These are phyloP conservation scores for Bovichtus diacanthus DNA, from an alignment of 2,797 vertebrate genomes.

Conservation along the genomic window DNA sequence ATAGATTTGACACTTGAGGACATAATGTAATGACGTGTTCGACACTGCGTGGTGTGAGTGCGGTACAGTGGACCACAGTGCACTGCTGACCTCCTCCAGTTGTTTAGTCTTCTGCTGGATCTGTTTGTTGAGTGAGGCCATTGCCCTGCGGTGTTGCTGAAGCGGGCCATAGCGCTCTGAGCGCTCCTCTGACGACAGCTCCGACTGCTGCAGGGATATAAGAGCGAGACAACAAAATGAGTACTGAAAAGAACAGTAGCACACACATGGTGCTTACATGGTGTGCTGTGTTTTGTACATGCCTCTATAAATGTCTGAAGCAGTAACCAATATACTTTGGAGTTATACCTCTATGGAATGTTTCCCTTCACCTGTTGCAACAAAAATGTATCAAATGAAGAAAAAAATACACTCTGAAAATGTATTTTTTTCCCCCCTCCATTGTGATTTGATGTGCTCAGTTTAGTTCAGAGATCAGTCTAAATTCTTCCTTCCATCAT, in stretches of 20 bases:
- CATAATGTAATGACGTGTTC: neutral
- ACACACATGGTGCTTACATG: neutral
- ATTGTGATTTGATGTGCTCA: neutral
- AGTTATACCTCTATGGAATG: neutral
- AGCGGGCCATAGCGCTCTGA: slow-evolving; percentile 89
- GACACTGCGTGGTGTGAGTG: neutral
- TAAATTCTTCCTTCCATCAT: neutral
- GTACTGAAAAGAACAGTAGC: neutral
- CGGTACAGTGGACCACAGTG: neutral
- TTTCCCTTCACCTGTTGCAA: neutral
- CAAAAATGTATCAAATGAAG: neutral
- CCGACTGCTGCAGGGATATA: slow-evolving; percentile 83
- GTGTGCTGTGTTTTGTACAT: neutral
- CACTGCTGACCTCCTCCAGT: slow-evolving; percentile 87
- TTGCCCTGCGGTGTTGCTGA: slow-evolving; percentile 90
- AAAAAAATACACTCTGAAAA: neutral
- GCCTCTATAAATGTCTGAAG: neutral
- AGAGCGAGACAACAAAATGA: neutral
- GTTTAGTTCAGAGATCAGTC: neutral
- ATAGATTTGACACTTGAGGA: neutral
- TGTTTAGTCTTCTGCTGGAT: slow-evolving; percentile 90
- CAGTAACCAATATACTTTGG: neutral
- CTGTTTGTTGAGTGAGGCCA: slow-evolving; percentile 92
- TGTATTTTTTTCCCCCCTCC: neutral
- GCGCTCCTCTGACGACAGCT: slow-evolving; percentile 90